Percentiles rank a stretch among this genome's conserved stretches.
Evolutionary conservation across 2,797 vertebrate genomes (phyloP).

Genomic region (Pseudochromis fuscus): DNA sequence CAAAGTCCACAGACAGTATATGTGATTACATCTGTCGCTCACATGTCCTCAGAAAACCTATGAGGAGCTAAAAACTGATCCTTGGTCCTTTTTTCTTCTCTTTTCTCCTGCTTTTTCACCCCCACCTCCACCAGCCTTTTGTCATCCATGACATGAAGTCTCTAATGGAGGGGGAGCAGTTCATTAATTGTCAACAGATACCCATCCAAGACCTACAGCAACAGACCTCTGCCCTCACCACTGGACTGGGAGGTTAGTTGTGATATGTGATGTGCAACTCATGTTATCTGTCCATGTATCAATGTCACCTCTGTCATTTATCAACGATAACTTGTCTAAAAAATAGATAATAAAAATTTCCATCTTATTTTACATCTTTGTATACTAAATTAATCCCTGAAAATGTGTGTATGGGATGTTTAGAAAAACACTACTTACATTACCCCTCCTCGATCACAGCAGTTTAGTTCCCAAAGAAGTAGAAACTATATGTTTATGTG

Average conservation of each 20-base stretch:
- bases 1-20: conserved; percentile 28
- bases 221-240: conserved; percentile 40
- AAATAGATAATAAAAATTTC: too few species aligned
- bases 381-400: too few species aligned
- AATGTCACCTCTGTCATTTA: neutral
- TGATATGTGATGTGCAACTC: neutral
- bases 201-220: conserved; percentile 82
- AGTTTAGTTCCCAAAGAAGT: too few species aligned
- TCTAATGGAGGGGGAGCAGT: conserved; percentile 94
- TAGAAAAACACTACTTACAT: too few species aligned
- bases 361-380: too few species aligned
- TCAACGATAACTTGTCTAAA: too few species aligned
- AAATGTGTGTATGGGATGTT: too few species aligned
- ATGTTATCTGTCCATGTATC: neutral
- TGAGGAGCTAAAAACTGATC: neutral
- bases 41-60: conserved; percentile 29
- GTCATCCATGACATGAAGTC: conserved; percentile 99
- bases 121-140: conserved; percentile 88
- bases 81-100: neutral
- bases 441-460: too few species aligned
- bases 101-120: neutral
- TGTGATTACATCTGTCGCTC: conserved; percentile 29
- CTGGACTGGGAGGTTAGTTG: conserved; percentile 61
- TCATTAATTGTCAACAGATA: conserved; percentile 91
- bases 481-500: too few species aligned